Conservation (phyloP, 2,888 invertebrate species). For the Ctenicera cuprea region DNA sequence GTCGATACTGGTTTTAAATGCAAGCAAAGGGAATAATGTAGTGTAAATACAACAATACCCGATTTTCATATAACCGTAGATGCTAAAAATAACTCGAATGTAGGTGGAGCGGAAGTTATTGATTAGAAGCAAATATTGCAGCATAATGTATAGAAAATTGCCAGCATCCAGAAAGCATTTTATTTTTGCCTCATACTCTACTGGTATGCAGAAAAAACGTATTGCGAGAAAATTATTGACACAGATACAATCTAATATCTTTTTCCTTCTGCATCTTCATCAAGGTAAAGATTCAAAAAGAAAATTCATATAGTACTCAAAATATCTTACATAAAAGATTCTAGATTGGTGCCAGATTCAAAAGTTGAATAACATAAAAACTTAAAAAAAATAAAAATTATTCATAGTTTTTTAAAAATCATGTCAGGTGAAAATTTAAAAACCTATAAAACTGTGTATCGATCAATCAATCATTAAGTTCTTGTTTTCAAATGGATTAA, state of each 20-base stretch:
- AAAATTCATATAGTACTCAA: background rate
- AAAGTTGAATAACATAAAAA: too few species aligned
- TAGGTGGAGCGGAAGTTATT: constrained; percentile 15
- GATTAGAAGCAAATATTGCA: constrained; percentile 13
- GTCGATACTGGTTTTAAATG: background rate
- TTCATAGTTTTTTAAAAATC: too few species aligned
- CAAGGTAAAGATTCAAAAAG: background rate
- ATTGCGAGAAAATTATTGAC: background rate
- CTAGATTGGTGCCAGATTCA: too few species aligned
- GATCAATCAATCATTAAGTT: too few species aligned
- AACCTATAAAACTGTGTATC: too few species aligned
- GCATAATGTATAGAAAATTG: constrained; percentile 14
- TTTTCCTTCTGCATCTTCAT: background rate
- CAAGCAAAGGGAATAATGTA: background rate
- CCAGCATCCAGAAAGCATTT: background rate
- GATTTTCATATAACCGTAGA: constrained; percentile 8
- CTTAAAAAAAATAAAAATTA: too few species aligned
- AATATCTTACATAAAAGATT: too few species aligned
- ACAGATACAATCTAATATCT: background rate
- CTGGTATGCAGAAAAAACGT: background rate
- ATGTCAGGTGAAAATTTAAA: too few species aligned
- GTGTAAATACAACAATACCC: background rate
- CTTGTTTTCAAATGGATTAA: too few species aligned
- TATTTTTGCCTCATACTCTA: constrained; percentile 1
- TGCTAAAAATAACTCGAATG: constrained; percentile 3